Evolutionary conservation across 2,113 vertebrate genomes (phyloP), one percentile per base, ranked within the genome.

Genomic region (Corydoras maculifer): DNA sequence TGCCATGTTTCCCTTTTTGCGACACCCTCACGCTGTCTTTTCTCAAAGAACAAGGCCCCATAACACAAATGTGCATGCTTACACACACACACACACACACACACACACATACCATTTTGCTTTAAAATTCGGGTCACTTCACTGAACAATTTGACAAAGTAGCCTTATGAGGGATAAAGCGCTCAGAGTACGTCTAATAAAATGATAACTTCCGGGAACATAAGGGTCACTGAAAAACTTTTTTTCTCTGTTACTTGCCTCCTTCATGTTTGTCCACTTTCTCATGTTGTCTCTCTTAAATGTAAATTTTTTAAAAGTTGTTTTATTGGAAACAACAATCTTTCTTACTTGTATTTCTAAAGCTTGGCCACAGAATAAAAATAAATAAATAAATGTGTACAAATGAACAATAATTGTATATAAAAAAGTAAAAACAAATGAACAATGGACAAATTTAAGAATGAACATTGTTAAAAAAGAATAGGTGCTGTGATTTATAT

Each of bases 61-160:
- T n/a, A 54, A 29, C 58, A 72, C 62, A 51, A 79, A 75, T 79
- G 49, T 77, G 70, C 69, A 69, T 58, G 70, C 77, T 72, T 60
- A 57, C 66, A 76, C 81, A 77, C 65, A 75, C 70, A 65, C 82
- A 43, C 73, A 76, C 58, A 64, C 66, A 72, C 78, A 74, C 18
- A 73, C 83, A 89, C 87, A 86, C 86, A 82, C 84, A 83, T 76
- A 77, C 83, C 83, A 86, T 84, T 88, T 85, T 85, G 82, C 86
- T 85, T 86, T 68, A 87, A 74, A n/a, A 79, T 82, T 76, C 77
- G 80, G 88, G 87, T 89, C 86, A 87, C 86, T 87, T 86, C 82
- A 87, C 87, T 78, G 68, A 85, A 81, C 82, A 84, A 82, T 77
- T 79, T 70, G 15, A 67, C 75, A 69, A 84, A 80, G 81, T 77